These are phyloP conservation scores for Neogale vison DNA, from an alignment of 2,113 vertebrate genomes.

Conservation along the genomic window DNA sequence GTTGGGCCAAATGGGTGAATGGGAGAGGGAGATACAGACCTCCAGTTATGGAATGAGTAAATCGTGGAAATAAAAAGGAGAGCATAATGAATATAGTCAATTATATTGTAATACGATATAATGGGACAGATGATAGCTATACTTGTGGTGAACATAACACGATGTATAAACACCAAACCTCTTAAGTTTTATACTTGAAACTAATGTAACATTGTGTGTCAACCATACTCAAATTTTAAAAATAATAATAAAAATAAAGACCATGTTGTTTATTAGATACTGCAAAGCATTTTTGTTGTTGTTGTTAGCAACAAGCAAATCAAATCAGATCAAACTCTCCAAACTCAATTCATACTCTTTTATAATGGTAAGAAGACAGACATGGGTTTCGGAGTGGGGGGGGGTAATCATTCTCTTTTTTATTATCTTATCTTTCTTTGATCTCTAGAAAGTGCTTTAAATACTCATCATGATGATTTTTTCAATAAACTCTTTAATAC, in stretches of 20 bases:
- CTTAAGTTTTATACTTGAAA: not conserved
- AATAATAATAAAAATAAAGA: not conserved
- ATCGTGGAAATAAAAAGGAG: not conserved
- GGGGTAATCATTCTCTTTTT: not conserved
- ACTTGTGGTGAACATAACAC: not conserved
- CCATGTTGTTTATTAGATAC: not conserved
- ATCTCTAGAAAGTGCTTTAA: not conserved
- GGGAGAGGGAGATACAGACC: not conserved
- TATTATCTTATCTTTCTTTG: not conserved
- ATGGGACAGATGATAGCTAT: not conserved
- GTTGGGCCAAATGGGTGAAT: not conserved
- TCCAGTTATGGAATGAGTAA: not conserved
- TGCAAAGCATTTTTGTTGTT: not conserved
- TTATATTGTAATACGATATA: not conserved
- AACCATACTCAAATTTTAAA: not conserved
- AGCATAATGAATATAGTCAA: not conserved
- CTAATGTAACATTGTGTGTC: not conserved
- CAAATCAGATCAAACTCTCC: not conserved
- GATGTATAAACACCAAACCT: not conserved
- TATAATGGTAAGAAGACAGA: not conserved
- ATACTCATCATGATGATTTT: not conserved
- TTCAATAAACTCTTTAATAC: slow-evolving; percentile 8
- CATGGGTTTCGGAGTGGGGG: not conserved
- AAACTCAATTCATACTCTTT: not conserved
- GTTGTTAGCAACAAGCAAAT: not conserved